Conservation (phyloP, 2,113 vertebrate genomes). For the Eubucco bourcierii region DNA sequence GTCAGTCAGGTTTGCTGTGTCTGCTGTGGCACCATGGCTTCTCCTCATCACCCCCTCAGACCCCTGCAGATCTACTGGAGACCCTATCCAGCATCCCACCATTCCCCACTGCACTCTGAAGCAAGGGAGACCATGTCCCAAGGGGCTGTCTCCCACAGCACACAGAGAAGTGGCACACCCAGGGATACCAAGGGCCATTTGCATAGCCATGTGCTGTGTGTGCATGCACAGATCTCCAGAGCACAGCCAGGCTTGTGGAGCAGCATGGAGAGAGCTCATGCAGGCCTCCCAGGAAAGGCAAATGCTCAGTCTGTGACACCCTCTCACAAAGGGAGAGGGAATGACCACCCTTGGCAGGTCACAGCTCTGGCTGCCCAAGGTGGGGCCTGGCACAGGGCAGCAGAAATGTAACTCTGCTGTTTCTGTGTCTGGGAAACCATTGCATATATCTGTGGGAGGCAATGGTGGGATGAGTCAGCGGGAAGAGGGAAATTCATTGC, state of each 20-base stretch:
- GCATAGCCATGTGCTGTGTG: accelerated
- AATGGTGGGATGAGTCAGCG: slow-evolving; percentile 36
- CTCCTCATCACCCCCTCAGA: neutral
- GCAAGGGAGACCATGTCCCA: accelerated
- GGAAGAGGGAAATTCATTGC: neutral
- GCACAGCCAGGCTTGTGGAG: neutral
- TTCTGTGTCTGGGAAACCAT: neutral
- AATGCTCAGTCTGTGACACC: accelerated
- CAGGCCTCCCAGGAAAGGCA: neutral
- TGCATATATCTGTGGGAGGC: slow-evolving; percentile 31
- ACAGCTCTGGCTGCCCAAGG: neutral
- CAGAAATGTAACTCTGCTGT: neutral
- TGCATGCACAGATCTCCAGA: accelerated
- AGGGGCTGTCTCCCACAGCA: accelerated
- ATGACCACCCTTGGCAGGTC: accelerated
- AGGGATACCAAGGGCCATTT: accelerated
- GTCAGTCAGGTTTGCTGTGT: neutral
- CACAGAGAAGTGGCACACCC: neutral
- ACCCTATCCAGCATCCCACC: neutral
- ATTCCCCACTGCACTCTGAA: too few relatives aligned
- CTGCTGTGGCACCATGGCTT: accelerated
- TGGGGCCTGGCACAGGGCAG: neutral
- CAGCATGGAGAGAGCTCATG: neutral
- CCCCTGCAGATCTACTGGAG: neutral
- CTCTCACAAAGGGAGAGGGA: accelerated